A percentile compares a stretch with the other conserved stretches of the same genome.
Conservation (phyloP, 2,888 invertebrate species). For the Diaperis boleti region DNA sequence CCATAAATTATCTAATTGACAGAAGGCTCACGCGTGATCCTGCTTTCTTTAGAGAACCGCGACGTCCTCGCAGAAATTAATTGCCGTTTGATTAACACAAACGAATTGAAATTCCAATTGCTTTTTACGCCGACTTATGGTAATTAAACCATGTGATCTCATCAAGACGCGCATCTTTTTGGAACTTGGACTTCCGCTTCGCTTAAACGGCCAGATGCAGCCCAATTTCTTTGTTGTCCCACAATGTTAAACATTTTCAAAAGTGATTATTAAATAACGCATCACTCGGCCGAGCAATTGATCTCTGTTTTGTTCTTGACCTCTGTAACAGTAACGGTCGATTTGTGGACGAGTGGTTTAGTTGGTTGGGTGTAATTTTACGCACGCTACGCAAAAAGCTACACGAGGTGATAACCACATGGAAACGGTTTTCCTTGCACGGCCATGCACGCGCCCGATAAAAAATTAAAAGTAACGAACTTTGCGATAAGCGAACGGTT, state of each 20-base stretch:
- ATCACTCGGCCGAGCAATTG: slow-evolving; percentile 42
- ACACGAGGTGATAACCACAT: neutral
- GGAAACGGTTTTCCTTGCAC: slow-evolving; percentile 1
- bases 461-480: neutral
- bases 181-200: neutral
- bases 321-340: slow-evolving; percentile 22
- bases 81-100: no score
- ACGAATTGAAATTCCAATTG: no score
- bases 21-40: no score
- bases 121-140: no score
- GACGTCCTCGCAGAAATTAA: no score
- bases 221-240: neutral
- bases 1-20: no score
- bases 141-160: no score
- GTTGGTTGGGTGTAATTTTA: neutral
- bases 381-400: neutral
- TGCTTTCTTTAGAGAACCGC: no score
- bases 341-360: neutral
- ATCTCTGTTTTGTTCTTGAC: slow-evolving; percentile 43
- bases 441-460: neutral
- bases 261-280: slow-evolving; percentile 36
- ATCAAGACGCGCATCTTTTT: no score
- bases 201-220: neutral
- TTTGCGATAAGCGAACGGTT: neutral
- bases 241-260: slow-evolving; percentile 5